Evolutionary conservation across 2,797 vertebrate species (phyloP).

Genomic region (Lithobates sylvaticus): DNA sequence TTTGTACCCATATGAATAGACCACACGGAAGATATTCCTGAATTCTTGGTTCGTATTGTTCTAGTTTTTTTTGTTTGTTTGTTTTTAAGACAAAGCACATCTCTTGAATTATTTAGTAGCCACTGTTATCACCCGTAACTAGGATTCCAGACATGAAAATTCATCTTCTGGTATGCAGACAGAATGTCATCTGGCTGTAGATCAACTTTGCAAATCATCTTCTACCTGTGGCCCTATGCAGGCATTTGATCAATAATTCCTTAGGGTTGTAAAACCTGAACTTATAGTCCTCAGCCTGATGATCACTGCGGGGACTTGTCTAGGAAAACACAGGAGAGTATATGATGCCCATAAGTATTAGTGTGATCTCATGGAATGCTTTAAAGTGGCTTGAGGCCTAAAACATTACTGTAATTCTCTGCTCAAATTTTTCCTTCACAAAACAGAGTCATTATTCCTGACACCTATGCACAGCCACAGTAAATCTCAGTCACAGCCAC

Average conservation of each 20-base stretch:
- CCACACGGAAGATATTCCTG: background rate
- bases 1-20: background rate
- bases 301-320: background rate
- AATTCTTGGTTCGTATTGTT: background rate
- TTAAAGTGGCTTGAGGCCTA: slow-evolving; percentile 14
- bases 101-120: background rate
- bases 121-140: background rate
- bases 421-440: background rate
- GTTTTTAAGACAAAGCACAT: background rate
- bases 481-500: slow-evolving; percentile 13
- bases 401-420: slow-evolving; percentile 5
- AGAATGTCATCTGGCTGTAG: background rate
- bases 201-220: background rate
- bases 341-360: slow-evolving; percentile 6
- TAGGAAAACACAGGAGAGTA: background rate
- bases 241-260: background rate
- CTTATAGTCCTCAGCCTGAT: background rate
- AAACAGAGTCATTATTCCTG: slow-evolving; percentile 8
- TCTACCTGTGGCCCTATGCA: background rate
- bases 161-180: slow-evolving; percentile 19
- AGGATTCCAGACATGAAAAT: slow-evolving; percentile 9
- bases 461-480: slow-evolving; percentile 15
- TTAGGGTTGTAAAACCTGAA: background rate
- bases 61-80: background rate
- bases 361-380: slow-evolving; percentile 7